These are phyloP conservation scores for rabbit (Oryctolagus cuniculus) DNA, from an alignment of 2,113 vertebrate genomes.

Conservation along the genomic window mOryCun1.1 NC_091439.1:16173501-16174000, in stretches of 20 bases:
- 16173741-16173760: neutral
- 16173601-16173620: neutral
- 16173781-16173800: constrained; percentile 48
- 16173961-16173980: neutral
- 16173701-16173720: neutral
- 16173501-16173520: neutral
- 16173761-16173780: constrained; percentile 19
- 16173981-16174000: neutral
- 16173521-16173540: neutral
- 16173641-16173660: neutral
- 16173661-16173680: neutral
- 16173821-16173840: neutral
- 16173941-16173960: neutral
- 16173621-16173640: neutral
- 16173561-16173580: neutral
- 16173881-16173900: neutral
- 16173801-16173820: neutral
- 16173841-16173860: constrained; percentile 49
- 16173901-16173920: neutral
- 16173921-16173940: neutral
- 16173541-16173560: neutral
- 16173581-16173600: neutral
- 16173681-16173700: neutral
- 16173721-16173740: neutral
- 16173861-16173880: neutral